Conservation (phyloP, 2,888 invertebrate genomes). For the Epirrita christyi region DNA sequence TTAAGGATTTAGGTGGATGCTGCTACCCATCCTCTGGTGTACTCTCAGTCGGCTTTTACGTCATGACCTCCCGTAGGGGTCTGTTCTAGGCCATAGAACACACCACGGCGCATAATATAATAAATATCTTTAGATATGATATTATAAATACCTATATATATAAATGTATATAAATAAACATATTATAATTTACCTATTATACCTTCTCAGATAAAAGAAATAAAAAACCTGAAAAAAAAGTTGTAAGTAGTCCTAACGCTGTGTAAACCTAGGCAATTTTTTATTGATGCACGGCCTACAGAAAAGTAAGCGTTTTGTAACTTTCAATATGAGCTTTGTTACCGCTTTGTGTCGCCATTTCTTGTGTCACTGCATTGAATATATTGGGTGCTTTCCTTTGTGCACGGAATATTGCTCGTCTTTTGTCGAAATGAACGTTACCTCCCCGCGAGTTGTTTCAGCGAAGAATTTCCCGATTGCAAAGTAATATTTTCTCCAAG, state of each 20-base stretch:
- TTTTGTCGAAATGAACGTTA: conserved; percentile 83
- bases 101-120: too few species aligned
- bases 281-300: conserved; percentile 6
- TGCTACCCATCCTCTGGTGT: too few species aligned
- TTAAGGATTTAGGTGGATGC: too few species aligned
- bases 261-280: neutral
- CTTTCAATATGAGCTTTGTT: conserved; percentile 83
- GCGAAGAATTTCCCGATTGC: conserved; percentile 81
- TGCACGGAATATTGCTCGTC: conserved; percentile 83
- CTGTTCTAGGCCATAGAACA: too few species aligned
- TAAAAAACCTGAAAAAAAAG: too few species aligned
- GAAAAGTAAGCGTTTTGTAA: conserved; percentile 48
- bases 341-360: conserved; percentile 80
- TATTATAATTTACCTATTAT: too few species aligned
- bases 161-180: too few species aligned
- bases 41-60: too few species aligned
- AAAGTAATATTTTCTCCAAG: conserved; percentile 84
- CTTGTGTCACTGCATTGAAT: conserved; percentile 85
- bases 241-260: neutral
- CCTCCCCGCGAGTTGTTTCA: conserved; percentile 83
- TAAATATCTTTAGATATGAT: too few species aligned
- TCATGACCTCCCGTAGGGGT: too few species aligned
- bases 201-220: too few species aligned
- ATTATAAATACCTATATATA: too few species aligned
- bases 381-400: conserved; percentile 83